Evolutionary conservation across 2,797 vertebrate genomes (phyloP), one percentile per base, ranked within the genome.

Genomic region (Borostomias antarcticus): DNA sequence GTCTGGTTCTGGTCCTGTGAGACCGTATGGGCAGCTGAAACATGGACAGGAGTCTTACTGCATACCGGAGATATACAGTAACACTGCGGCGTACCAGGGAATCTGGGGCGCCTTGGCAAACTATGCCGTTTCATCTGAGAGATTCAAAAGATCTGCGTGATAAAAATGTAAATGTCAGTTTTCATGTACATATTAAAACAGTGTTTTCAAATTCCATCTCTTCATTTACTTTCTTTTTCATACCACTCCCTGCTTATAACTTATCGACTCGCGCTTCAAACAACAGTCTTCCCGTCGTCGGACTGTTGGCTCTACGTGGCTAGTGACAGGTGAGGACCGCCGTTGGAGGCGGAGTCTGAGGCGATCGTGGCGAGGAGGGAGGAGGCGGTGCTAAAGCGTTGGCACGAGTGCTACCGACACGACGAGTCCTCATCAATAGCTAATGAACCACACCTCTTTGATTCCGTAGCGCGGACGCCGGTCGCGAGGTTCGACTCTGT

Each of bases 91-190:
- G 66, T 78, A 45, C 33, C 28, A 32, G 43, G 21, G 47, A 69
- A 78, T 72, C 64, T 71, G 64, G 82, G 84, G 67, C 80, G 72
- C 17, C 33, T 26, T n/a, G 50, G 54, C 19, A 64, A 50, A 72
- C 62, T 72, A 58, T 66, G 58, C 82, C 35, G 81, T 88, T 89
- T 86, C 80, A 85, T 86, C 75, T 83, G 67, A 17, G 54, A 64
- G 47, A 79, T 76, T 86, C 80, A 82, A 87, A 90, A 82, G 81
- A 73, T 75, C 68, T 60, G 68, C 45, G 73, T 65, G 63, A 85
- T 84, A 72, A 86, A 83, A 82, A 67, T 80, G 82, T 75, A 62
- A 86, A 80, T 76, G 56, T 77, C 28, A 82, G 86, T 84, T 76
- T 65, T 32, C 68, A 74, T 74, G 68, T 82, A 72, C 78, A 85